These are phyloP conservation scores for Pandion haliaetus DNA, from an alignment of 2,113 vertebrate genomes.

Conservation along the genomic window DNA sequence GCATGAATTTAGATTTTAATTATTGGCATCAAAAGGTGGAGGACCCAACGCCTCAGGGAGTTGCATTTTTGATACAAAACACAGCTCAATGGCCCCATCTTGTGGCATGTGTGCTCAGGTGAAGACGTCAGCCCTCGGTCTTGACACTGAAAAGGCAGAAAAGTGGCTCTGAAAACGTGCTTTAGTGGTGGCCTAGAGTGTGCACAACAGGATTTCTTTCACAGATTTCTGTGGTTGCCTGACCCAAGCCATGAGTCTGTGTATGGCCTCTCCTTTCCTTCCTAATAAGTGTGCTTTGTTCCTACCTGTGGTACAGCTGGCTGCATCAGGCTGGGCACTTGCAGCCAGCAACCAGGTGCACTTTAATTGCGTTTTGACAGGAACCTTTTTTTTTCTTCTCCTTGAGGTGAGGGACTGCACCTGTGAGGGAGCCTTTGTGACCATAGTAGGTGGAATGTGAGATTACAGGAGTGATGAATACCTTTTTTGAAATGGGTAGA, in stretches of 20 bases:
- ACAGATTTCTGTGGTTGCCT: not conserved
- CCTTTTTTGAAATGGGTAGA: not conserved
- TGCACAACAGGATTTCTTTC: not conserved
- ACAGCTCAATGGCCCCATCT: not conserved
- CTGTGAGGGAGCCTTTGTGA: not conserved
- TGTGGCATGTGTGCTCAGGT: not conserved
- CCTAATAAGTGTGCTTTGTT: not conserved
- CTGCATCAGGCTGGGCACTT: not conserved
- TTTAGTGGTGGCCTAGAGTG: not conserved
- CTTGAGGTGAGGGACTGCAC: not conserved
- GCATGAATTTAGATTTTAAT: not conserved
- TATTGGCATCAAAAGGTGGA: not conserved
- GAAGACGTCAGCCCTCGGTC: not conserved
- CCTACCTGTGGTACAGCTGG: not conserved
- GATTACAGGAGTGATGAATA: not conserved
- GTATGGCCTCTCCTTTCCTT: not conserved
- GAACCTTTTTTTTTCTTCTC: not conserved
- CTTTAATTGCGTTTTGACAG: not conserved
- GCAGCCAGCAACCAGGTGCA: not conserved
- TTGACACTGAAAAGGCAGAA: not conserved
- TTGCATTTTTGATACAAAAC: not conserved
- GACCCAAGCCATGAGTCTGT: not conserved
- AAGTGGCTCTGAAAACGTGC: not conserved
- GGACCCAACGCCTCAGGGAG: not conserved
- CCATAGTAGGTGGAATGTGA: not conserved